A percentile compares a stretch with the other conserved stretches of the same genome.
These are phyloP conservation scores for Microcebus jonahi DNA, from an alignment of 2,113 vertebrate species.

Conservation along the genomic window DNA sequence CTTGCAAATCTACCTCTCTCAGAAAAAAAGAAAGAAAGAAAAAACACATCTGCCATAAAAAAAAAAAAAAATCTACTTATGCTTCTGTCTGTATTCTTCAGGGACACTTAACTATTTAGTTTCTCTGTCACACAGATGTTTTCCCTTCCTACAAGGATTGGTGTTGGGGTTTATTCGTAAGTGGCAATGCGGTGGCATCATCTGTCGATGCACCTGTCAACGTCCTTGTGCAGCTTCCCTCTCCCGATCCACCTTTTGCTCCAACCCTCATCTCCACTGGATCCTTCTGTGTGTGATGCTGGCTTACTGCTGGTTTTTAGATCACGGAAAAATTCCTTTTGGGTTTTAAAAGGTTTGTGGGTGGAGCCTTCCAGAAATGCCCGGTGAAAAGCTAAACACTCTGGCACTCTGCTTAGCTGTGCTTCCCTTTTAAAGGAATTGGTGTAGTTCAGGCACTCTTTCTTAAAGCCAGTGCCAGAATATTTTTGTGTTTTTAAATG, in stretches of 20 bases:
- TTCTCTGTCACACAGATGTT: not conserved
- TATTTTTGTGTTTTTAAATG: conserved; percentile 25
- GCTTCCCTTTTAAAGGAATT: not conserved
- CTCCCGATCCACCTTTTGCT: not conserved
- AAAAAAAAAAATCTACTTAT: not conserved
- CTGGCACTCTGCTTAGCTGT: not conserved
- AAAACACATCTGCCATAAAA: not conserved
- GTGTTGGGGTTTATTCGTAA: not conserved
- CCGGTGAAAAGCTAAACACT: not conserved
- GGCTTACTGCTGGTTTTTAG: not conserved
- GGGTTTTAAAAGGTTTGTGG: not conserved
- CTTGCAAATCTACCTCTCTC: not conserved
- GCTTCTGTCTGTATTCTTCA: not conserved
- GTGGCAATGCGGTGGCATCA: no score
- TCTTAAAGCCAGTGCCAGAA: not conserved
- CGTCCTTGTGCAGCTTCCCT: no score
- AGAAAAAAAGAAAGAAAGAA: not conserved
- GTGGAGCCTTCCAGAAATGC: not conserved
- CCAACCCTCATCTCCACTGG: fast-evolving
- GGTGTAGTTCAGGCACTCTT: not conserved
- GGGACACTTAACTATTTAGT: not conserved
- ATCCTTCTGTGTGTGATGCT: not conserved
- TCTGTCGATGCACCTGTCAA: not conserved
- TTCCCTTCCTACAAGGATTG: not conserved
- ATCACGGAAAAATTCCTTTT: not conserved